Evolutionary conservation across 2,797 vertebrate species (phyloP), one percentile per base, ranked within the genome.

Genomic region (Trematomus bernacchii): DNA sequence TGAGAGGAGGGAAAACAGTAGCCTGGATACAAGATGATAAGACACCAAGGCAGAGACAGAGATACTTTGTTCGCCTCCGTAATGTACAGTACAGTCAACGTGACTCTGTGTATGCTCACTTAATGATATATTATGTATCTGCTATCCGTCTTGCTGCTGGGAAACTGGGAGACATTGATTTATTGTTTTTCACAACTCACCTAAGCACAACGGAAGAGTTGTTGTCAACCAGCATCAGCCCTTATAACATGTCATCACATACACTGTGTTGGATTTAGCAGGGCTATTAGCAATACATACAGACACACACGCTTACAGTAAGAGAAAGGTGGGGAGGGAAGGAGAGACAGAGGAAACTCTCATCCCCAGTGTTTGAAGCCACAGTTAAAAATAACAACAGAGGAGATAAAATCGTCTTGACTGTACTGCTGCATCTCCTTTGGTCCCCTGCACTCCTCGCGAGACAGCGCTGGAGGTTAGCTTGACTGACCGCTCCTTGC

Each of bases 111-210:
- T 66, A 43, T 80, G 73, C 67, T 72, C 62, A 82, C 71, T 68
- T 62, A 48, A 77, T 21, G 54, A 84, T 76, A 70, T 79, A 84
- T 76, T 77, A 84, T 76, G 71, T 76, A n/a, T n/a, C 70, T 71
- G 73, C 65, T 89, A 89, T 88, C 75, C 83, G 65, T 60, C 52
- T 75, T 74, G 71, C 73, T 81, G 76, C 82, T 80, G 67, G 69
- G 61, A 78, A 74, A 85, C 80, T 71, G 75, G 78, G 73, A 55
- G 59, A 62, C 66, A 69, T 76, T 84, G 90, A 92, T 92, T 90
- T 89, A 84, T 51, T 63, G 72, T 85, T 79, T 67, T 86, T 92
- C 77, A 75, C 82, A 79, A 80, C 86, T 81, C 67, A 72, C 70
- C 84, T 53, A 72, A 78, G 79, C 70, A 71, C 63, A 47, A 67